These are phyloP conservation scores for Acronicta psi DNA, from an alignment of 2,888 invertebrate genomes.

Conservation along the genomic window DNA sequence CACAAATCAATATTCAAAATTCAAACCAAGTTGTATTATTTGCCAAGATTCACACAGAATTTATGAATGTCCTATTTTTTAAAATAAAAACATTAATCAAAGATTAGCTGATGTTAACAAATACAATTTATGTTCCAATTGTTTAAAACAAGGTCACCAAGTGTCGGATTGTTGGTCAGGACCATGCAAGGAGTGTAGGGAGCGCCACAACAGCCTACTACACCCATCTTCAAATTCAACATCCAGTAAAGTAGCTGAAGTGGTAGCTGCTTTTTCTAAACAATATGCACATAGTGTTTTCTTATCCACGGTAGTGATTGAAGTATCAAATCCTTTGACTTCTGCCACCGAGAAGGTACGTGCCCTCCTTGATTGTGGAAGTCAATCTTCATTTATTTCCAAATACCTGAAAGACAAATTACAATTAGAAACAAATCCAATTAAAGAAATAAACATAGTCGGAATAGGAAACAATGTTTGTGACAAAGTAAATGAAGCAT, in stretches of 20 bases:
- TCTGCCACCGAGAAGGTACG: background rate
- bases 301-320: conserved; percentile 2
- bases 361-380: background rate
- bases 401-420: conserved; percentile 5
- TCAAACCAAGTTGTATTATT: conserved; percentile 31
- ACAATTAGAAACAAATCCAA: background rate
- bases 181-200: conserved; percentile 44
- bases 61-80: conserved; percentile 49
- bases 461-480: conserved; percentile 8
- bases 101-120: conserved; percentile 26
- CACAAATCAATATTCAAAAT: background rate
- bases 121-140: conserved; percentile 48
- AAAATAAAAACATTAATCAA: conserved; percentile 33
- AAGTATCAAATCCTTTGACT: conserved; percentile 5
- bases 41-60: conserved; percentile 47
- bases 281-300: background rate
- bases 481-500: background rate
- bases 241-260: background rate
- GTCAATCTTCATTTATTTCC: background rate
- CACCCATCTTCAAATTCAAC: conserved; percentile 13
- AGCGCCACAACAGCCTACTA: conserved; percentile 46
- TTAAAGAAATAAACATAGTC: background rate
- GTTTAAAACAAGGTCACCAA: conserved; percentile 42
- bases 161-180: conserved; percentile 41
- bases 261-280: background rate